Percentiles rank a stretch among this genome's conserved stretches.
phyloP scores from a whole-genome alignment of 2,113 vertebrate genomes.

The Otus sunia region DNA sequence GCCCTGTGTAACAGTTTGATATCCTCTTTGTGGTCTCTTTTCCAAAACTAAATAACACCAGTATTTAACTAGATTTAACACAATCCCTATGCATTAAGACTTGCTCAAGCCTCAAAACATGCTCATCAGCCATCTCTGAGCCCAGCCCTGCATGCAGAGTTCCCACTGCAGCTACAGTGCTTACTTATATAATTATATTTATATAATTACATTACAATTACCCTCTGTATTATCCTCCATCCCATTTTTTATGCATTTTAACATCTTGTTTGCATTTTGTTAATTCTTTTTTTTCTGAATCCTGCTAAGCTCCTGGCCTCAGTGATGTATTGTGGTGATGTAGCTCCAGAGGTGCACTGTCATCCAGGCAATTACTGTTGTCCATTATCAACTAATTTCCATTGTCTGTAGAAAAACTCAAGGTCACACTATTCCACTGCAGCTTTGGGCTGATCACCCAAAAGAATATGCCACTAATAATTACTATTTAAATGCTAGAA shows the following conservation, averaged over 20 bases:
- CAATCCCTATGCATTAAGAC: background rate
- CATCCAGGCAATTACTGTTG: conserved; percentile 41
- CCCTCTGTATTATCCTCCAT: background rate
- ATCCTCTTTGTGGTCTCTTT: background rate
- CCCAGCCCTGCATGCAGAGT: background rate
- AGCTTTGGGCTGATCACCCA: conserved; percentile 40
- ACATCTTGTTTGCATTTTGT: conserved; percentile 30
- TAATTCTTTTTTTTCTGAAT: background rate
- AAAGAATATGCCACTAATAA: conserved; percentile 24
- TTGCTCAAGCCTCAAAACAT: background rate
- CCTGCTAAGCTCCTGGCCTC: conserved; percentile 25
- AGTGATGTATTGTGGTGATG: background rate
- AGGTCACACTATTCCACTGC: background rate
- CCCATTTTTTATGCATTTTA: conserved; percentile 14
- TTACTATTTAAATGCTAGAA: conserved; percentile 11
- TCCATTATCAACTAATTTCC: conserved; percentile 48
- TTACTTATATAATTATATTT: conserved; percentile 33
- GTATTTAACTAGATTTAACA: background rate
- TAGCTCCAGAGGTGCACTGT: conserved; percentile 43
- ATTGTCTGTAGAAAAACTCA: conserved; percentile 36
- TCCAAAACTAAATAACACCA: background rate
- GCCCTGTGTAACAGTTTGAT: background rate
- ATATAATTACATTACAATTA: conserved; percentile 53
- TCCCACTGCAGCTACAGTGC: background rate
- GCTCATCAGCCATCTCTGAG: background rate